phyloP scores from a whole-genome alignment of 2,113 vertebrate species.

The Stomatorhinus ivindoensis region DNA sequence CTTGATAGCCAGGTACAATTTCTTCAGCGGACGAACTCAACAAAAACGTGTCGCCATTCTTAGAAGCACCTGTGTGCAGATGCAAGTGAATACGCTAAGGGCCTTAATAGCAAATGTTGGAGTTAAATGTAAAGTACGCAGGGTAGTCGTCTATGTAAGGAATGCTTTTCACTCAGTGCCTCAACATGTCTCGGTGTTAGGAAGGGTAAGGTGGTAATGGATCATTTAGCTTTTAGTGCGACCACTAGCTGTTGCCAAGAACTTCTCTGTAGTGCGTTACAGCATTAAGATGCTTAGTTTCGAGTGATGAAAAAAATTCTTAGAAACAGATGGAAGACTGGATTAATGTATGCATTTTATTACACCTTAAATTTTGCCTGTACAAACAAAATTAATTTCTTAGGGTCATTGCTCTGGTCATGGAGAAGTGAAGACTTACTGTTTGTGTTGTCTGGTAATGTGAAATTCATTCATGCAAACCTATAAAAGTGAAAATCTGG shows the following conservation, averaged over 20 bases:
- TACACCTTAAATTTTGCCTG: neutral
- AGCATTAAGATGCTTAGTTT: neutral
- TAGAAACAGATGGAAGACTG: neutral
- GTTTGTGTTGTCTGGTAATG: neutral
- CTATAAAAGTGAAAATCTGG: neutral
- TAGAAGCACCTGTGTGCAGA: neutral
- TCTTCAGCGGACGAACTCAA: neutral
- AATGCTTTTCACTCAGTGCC: slow-evolving; percentile 14
- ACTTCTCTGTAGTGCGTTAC: neutral
- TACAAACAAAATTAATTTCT: neutral
- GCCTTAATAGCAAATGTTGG: neutral
- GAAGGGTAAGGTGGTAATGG: neutral
- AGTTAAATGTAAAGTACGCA: neutral
- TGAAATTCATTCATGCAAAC: neutral
- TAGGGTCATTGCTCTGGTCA: neutral
- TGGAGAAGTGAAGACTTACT: neutral
- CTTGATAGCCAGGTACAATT: neutral
- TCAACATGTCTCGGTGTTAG: neutral
- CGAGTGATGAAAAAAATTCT: neutral
- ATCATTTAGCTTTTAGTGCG: neutral
- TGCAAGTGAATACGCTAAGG: neutral
- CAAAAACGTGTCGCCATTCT: neutral
- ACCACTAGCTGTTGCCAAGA: neutral
- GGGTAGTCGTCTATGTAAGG: neutral
- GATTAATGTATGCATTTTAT: neutral